A percentile compares a stretch with the other conserved stretches of the same genome.
Conservation (phyloP, 2,113 vertebrate genomes). For the human region DNA sequence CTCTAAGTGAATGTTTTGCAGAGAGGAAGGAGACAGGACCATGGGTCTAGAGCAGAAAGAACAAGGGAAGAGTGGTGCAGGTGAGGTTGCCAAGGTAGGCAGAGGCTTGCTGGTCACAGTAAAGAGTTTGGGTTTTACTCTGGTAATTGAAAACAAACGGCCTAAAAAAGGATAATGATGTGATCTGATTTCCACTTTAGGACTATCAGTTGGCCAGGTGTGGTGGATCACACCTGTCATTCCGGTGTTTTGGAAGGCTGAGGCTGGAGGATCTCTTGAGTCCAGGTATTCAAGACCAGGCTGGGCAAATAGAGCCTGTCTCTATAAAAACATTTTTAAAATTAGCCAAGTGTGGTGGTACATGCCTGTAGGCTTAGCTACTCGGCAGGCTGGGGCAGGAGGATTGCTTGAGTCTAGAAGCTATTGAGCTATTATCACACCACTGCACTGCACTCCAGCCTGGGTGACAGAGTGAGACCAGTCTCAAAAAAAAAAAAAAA, state of each 20-base stretch:
- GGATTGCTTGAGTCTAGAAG: neutral
- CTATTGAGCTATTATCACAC: too few species aligned
- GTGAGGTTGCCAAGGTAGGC: neutral
- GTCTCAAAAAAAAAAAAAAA: neutral
- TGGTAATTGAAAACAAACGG: neutral
- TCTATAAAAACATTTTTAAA: neutral
- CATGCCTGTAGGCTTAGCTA: neutral
- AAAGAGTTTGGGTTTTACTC: neutral
- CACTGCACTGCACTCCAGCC: too few species aligned
- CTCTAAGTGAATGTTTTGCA: neutral
- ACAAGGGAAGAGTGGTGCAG: neutral
- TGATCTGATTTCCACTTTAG: constrained; percentile 1
- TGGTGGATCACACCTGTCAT: neutral
- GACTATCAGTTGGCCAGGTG: neutral
- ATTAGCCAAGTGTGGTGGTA: neutral
- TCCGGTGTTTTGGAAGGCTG: too few species aligned
- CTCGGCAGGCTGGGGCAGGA: neutral
- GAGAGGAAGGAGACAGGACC: neutral
- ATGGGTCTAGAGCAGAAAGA: neutral
- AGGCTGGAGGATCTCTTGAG: too few species aligned
- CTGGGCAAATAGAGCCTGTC: neutral
- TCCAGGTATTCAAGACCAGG: neutral
- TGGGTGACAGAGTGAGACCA: neutral
- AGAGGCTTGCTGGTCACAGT: neutral
- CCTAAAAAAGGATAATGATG: neutral